A percentile compares a stretch with the other conserved stretches of the same genome.
These are phyloP conservation scores for Myathropa florea DNA, from an alignment of 2,888 invertebrate species.

Conservation along the genomic window DNA sequence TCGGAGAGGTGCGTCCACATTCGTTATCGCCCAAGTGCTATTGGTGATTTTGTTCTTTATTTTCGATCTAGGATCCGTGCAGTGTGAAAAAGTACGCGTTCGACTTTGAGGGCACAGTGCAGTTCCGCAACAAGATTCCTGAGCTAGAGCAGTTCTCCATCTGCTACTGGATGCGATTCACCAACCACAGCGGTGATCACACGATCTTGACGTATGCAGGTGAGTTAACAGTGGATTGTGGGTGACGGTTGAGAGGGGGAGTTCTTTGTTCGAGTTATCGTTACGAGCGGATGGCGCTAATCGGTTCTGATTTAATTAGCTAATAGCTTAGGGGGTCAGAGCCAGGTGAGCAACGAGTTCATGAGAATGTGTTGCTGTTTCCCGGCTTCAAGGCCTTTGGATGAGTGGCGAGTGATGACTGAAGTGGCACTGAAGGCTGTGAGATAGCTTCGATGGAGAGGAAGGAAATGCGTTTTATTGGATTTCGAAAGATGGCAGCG, in stretches of 20 bases:
- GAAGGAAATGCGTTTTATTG: background rate
- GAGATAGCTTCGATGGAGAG: background rate
- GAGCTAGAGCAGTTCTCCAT: conserved; percentile 91
- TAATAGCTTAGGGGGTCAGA: background rate
- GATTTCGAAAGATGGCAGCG: background rate
- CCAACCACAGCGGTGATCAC: conserved; percentile 91
- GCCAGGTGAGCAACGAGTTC: background rate
- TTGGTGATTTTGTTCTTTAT: conserved; percentile 11
- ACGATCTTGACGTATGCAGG: conserved; percentile 91
- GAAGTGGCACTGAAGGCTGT: background rate
- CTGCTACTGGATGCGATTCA: conserved; percentile 91
- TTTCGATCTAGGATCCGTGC: conserved; percentile 82
- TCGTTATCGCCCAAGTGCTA: background rate
- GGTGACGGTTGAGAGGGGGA: background rate
- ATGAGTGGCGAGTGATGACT: background rate
- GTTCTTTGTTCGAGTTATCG: background rate
- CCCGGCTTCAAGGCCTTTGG: background rate
- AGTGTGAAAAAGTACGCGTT: conserved; percentile 86
- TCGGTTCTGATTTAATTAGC: background rate
- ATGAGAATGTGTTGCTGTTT: background rate
- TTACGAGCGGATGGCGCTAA: background rate
- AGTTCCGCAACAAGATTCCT: conserved; percentile 87
- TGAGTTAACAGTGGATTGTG: conserved; percentile 80
- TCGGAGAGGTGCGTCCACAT: conserved; percentile 71
- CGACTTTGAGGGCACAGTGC: conserved; percentile 86